Conservation (phyloP, 64 coral and sea anemone species). For the Hydrozoanthus tunicans region DNA sequence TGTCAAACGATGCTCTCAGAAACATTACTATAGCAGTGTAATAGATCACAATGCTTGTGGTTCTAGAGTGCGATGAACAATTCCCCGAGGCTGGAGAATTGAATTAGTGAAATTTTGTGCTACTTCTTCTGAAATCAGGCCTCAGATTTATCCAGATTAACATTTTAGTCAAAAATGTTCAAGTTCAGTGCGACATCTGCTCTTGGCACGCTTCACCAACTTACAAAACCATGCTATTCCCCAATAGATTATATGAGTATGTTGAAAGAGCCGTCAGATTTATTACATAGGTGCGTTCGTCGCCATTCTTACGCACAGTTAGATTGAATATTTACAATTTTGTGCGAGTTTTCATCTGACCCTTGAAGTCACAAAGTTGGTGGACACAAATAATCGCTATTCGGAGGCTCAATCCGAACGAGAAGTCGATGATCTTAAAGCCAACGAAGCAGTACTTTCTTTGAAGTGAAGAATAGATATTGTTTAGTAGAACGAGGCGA, state of each 20-base stretch:
- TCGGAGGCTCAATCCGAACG: neutral
- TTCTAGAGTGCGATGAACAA: neutral
- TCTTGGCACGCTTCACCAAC: neutral
- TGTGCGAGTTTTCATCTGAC: neutral
- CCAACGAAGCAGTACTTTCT: neutral
- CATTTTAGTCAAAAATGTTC: neutral
- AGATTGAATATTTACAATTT: constrained; percentile 50
- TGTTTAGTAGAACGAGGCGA: neutral
- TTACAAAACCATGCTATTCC: neutral
- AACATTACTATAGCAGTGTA: constrained; percentile 26
- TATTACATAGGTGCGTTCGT: neutral
- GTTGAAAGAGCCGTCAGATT: neutral
- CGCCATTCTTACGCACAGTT: neutral
- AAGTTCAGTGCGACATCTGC: neutral
- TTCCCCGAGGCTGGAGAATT: constrained; percentile 22
- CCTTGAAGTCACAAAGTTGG: constrained; percentile 16
- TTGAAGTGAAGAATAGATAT: neutral
- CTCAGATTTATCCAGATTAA: neutral
- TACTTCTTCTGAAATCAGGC: constrained; percentile 7
- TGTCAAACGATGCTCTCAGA: neutral
- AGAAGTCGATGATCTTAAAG: neutral
- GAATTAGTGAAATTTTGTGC: constrained; percentile 15
- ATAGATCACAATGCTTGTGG: constrained; percentile 11
- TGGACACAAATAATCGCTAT: neutral
- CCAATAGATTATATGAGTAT: neutral